phyloP scores from a whole-genome alignment of 2,888 invertebrate genomes.

The Notodromas monacha region DNA sequence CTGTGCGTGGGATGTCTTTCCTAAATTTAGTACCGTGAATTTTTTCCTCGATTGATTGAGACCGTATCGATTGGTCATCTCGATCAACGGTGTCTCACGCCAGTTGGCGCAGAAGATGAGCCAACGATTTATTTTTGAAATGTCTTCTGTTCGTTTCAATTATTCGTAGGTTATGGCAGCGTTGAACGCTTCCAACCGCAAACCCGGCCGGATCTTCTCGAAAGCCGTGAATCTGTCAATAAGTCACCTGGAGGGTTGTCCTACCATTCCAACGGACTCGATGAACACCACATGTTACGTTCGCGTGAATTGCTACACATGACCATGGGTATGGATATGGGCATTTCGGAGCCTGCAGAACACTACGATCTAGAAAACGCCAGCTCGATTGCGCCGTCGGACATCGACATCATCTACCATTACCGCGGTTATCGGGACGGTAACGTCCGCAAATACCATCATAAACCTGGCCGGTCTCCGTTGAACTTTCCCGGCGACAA shows the following conservation, averaged over 20 bases:
- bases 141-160: too few relatives aligned
- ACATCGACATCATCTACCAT: constrained; percentile 82
- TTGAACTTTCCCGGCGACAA: constrained; percentile 23
- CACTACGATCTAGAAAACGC: constrained; percentile 90
- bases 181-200: too few relatives aligned
- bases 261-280: constrained; percentile 1
- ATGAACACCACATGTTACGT: background rate
- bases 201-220: constrained; percentile 75
- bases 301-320: background rate
- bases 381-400: constrained; percentile 83
- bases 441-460: constrained; percentile 45
- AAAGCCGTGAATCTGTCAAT: constrained; percentile 49
- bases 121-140: too few relatives aligned
- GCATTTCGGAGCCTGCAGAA: constrained; percentile 38
- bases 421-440: constrained; percentile 74
- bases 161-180: too few relatives aligned
- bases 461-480: constrained; percentile 29
- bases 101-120: too few relatives aligned
- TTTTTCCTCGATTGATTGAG: too few relatives aligned
- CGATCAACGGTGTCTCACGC: too few relatives aligned
- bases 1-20: too few relatives aligned
- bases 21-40: too few relatives aligned
- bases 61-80: too few relatives aligned
- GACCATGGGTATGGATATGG: constrained; percentile 12
- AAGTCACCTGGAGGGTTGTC: constrained; percentile 27